Conservation (phyloP, 2,113 vertebrate genomes). For the Cebidichthys violaceus region DNA sequence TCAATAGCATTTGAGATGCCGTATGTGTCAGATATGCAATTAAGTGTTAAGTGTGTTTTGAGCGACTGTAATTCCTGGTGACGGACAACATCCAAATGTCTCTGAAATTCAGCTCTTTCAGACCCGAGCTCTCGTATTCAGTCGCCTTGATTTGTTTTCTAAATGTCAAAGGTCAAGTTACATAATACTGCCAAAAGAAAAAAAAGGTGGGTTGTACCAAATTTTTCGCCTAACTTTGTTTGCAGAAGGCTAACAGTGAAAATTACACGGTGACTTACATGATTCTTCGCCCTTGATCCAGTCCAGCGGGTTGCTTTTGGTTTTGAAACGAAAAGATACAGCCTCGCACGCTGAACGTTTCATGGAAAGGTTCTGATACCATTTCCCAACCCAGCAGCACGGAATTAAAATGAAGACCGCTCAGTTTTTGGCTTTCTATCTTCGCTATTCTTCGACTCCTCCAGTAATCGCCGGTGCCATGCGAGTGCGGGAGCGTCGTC, state of each 20-base stretch:
- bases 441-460: not conserved
- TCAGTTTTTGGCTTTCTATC: constrained; percentile 3
- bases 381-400: not conserved
- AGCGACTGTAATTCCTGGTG: constrained; percentile 30
- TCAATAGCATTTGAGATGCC: constrained; percentile 69
- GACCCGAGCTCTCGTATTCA: not conserved
- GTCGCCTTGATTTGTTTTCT: not conserved
- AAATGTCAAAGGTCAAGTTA: constrained; percentile 25
- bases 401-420: not conserved
- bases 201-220: not conserved
- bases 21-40: constrained; percentile 64
- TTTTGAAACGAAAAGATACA: constrained; percentile 19
- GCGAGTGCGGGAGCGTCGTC: constrained; percentile 3
- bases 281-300: constrained; percentile 20
- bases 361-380: not conserved
- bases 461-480: constrained; percentile 4
- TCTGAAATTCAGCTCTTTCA: constrained; percentile 23
- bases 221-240: not conserved
- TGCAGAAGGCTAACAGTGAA: not conserved
- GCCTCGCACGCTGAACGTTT: constrained; percentile 6
- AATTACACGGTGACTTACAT: not conserved
- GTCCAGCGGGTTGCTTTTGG: not conserved
- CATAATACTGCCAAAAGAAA: not conserved
- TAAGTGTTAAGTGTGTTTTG: constrained; percentile 50
- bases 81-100: constrained; percentile 37